A percentile compares a stretch with the other conserved stretches of the same genome.
phyloP scores from a whole-genome alignment of 1,140 invertebrate species.

The Lepidurus couesii region DNA sequence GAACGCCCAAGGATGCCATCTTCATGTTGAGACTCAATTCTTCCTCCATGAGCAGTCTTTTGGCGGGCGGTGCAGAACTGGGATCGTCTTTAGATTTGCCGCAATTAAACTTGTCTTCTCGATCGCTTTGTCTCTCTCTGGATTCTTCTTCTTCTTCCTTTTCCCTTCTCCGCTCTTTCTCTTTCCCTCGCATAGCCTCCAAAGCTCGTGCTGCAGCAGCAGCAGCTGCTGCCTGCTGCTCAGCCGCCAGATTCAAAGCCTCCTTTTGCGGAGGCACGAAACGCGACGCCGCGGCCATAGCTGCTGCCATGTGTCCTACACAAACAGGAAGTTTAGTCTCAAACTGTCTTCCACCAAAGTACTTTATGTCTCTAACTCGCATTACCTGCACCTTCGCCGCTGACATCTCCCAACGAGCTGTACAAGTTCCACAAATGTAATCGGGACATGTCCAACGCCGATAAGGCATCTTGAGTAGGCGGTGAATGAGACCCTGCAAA shows the following conservation, averaged over 20 bases:
- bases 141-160: conserved; percentile 40
- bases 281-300: conserved; percentile 43
- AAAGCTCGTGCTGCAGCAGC: conserved; percentile 44
- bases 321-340: neutral
- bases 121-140: conserved; percentile 37
- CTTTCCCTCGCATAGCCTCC: conserved; percentile 43
- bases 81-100: conserved; percentile 34
- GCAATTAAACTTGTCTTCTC: conserved; percentile 32
- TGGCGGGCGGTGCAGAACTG: conserved; percentile 43
- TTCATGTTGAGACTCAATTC: conserved; percentile 41
- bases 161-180: conserved; percentile 40
- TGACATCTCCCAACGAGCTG: conserved; percentile 55
- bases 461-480: conserved; percentile 52
- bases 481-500: conserved; percentile 41
- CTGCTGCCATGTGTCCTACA: conserved; percentile 34
- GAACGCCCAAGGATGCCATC: conserved; percentile 43
- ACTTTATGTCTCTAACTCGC: neutral
- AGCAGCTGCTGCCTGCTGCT: conserved; percentile 37
- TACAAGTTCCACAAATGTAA: conserved; percentile 76
- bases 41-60: conserved; percentile 47
- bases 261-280: conserved; percentile 51
- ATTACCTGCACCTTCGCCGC: conserved; percentile 34
- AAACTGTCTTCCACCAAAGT: neutral
- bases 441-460: conserved; percentile 64
- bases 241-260: conserved; percentile 54